These are phyloP conservation scores for Mallotus villosus DNA, from an alignment of 2,797 vertebrate genomes.

Conservation along the genomic window DNA sequence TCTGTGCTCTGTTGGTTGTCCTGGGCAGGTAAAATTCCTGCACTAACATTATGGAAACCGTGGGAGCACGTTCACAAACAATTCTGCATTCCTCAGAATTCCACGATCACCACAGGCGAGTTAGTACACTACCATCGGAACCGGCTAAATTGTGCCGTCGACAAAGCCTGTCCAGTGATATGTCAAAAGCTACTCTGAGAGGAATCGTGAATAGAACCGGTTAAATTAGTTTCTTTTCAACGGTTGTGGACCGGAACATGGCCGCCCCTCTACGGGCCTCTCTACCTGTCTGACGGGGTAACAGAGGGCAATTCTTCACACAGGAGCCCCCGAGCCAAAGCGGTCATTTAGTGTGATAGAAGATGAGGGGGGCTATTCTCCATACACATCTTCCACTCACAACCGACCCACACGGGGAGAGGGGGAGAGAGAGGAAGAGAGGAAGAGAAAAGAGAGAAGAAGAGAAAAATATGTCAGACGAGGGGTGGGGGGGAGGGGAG, in stretches of 20 bases:
- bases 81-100: too few relatives aligned
- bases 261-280: too few relatives aligned
- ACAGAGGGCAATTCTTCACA: slow-evolving; percentile 13
- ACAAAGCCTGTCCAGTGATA: too few relatives aligned
- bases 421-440: neutral
- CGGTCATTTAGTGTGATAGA: slow-evolving; percentile 14
- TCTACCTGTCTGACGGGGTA: neutral
- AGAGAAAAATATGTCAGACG: neutral
- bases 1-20: neutral
- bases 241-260: neutral
- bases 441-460: neutral
- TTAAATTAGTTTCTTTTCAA: neutral
- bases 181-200: too few relatives aligned
- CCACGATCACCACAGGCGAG: too few relatives aligned
- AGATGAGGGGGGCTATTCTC: slow-evolving; percentile 10
- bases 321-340: slow-evolving; percentile 1
- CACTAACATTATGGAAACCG: neutral
- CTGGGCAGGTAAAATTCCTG: neutral
- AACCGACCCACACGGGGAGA: neutral
- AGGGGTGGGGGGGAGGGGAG: neutral
- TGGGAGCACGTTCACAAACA: neutral
- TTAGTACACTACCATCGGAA: too few relatives aligned
- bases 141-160: too few relatives aligned
- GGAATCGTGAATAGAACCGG: neutral
- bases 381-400: slow-evolving; percentile 4